Conservation (phyloP, 2,113 vertebrate genomes). For the Dasypus novemcinctus region DNA sequence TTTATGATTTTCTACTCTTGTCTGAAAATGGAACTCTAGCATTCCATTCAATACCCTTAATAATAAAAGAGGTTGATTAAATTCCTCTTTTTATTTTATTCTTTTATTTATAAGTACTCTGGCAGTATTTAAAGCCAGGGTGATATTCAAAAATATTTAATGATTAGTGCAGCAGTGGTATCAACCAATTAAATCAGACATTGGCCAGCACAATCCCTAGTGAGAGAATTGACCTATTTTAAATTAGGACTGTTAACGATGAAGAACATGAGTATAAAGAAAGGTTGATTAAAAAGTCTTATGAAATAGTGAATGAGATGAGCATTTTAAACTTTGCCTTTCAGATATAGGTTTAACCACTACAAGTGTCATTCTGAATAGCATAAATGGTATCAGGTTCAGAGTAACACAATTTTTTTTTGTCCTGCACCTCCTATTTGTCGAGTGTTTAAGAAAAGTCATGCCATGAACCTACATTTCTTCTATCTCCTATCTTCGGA, state of each 20-base stretch:
- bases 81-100: background rate
- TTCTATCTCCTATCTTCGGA: slow-evolving; percentile 14
- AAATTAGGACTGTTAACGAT: background rate
- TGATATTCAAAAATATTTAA: slow-evolving; percentile 20
- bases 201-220: background rate
- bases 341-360: background rate
- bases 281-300: background rate
- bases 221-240: background rate
- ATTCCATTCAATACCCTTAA: background rate
- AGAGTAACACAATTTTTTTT: background rate
- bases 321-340: slow-evolving; percentile 9
- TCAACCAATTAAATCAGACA: background rate
- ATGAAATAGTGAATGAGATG: background rate
- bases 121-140: background rate
- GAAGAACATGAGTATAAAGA: background rate
- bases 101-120: background rate
- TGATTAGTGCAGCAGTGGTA: background rate
- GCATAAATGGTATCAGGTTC: background rate
- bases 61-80: background rate
- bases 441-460: background rate
- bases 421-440: background rate
- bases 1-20: background rate
- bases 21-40: background rate
- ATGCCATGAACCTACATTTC: background rate
- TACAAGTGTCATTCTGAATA: background rate